Evolutionary conservation across 1,140 invertebrate genomes (phyloP).

Genomic region (Chironomus tepperi): DNA sequence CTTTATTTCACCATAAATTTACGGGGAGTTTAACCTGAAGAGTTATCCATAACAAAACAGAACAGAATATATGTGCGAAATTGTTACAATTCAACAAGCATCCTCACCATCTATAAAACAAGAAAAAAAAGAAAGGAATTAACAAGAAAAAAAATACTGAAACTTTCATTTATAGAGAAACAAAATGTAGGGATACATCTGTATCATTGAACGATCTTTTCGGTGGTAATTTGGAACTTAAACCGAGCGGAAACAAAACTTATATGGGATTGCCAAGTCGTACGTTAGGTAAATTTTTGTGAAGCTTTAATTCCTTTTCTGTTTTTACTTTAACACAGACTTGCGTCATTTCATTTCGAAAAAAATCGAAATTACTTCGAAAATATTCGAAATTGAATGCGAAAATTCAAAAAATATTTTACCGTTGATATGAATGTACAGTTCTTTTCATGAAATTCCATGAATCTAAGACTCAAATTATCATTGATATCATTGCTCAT

Average conservation of each 20-base stretch:
- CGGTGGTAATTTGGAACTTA: conserved; percentile 46
- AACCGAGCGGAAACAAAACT: conserved; percentile 46
- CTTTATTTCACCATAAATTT: conserved; percentile 27
- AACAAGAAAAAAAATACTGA: no score
- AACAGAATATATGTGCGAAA: neutral
- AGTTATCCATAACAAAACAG: neutral
- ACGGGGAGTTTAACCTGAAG: neutral
- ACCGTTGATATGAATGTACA: no score
- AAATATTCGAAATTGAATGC: no score
- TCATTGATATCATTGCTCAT: no score
- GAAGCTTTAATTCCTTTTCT: neutral
- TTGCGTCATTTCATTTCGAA: no score
- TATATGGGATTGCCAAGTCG: conserved; percentile 49
- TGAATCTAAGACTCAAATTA: no score
- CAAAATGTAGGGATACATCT: conserved; percentile 50
- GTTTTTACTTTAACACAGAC: conserved; percentile 26
- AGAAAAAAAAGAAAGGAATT: no score
- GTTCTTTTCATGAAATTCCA: no score
- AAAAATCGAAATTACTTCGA: no score
- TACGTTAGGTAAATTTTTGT: conserved; percentile 43
- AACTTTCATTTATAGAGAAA: conserved; percentile 32
- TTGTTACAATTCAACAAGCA: no score
- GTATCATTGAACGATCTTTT: conserved; percentile 46
- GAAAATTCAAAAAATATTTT: no score
- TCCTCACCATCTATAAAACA: no score